A percentile compares a stretch with the other conserved stretches of the same genome.
Evolutionary conservation across 2,113 vertebrate species (phyloP).

Genomic region (Murina feae): DNA sequence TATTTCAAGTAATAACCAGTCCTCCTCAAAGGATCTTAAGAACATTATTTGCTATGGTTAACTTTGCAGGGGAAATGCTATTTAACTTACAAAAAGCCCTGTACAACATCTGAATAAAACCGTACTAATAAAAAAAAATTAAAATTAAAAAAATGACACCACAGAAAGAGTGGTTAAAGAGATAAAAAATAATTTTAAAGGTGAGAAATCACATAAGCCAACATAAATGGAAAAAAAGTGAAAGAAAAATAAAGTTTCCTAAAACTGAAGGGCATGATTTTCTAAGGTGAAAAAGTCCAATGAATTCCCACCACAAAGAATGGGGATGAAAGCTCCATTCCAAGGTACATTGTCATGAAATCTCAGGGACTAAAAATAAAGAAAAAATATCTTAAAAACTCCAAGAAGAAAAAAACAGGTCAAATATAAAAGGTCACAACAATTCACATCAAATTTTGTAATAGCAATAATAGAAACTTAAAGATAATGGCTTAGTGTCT

Average conservation of each 20-base stretch:
- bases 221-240: not conserved
- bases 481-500: not conserved
- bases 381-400: not conserved
- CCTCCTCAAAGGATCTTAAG: not conserved
- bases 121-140: constrained; percentile 50
- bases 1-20: not conserved
- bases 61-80: not conserved
- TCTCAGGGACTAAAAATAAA: not conserved
- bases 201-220: not conserved
- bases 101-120: not conserved
- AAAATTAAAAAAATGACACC: constrained; percentile 45
- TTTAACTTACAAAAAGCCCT: constrained; percentile 15
- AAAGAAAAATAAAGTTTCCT: too few relatives aligned
- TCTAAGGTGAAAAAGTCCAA: too few relatives aligned
- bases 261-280: too few relatives aligned
- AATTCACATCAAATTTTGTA: not conserved
- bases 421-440: constrained; percentile 22
- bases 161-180: not conserved
- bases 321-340: too few relatives aligned
- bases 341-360: too few relatives aligned
- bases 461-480: not conserved
- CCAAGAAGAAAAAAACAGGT: not conserved
- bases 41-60: constrained; percentile 24
- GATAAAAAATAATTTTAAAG: not conserved
- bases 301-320: too few relatives aligned